These are phyloP conservation scores for Microchrysa polita DNA, from an alignment of 2,888 invertebrate species.

Conservation along the genomic window DNA sequence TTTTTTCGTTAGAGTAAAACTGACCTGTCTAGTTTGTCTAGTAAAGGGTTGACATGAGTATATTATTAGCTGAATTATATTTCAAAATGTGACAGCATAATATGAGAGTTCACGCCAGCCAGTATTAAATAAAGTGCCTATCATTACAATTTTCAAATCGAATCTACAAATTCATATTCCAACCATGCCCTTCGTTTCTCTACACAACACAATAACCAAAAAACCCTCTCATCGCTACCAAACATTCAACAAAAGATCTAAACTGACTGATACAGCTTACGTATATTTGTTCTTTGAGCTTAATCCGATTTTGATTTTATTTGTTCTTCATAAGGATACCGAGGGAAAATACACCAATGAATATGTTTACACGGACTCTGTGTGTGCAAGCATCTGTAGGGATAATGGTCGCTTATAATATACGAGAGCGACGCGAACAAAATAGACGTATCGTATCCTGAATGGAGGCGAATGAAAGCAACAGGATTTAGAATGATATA, in stretches of 20 bases:
- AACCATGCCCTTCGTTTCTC: not conserved
- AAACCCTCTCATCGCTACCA: conserved; percentile 3
- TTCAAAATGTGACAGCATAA: no score
- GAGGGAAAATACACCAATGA: conserved; percentile 27
- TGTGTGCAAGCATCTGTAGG: conserved; percentile 9
- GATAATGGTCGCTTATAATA: conserved; percentile 27
- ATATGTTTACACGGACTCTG: conserved; percentile 27
- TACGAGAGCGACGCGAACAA: not conserved
- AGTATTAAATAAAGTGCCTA: no score
- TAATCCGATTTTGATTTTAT: conserved; percentile 45
- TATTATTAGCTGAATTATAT: no score
- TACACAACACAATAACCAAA: not conserved
- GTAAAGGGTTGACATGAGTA: no score
- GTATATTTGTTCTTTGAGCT: conserved; percentile 39
- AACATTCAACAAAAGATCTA: conserved; percentile 15
- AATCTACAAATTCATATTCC: not conserved
- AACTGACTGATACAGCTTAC: conserved; percentile 40
- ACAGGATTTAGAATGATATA: not conserved
- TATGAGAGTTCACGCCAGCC: no score
- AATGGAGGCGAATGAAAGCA: not conserved
- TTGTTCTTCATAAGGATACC: conserved; percentile 39
- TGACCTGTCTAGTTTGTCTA: no score
- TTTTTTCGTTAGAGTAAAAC: no score
- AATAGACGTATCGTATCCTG: not conserved
- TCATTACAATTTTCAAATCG: no score